These are phyloP conservation scores for Orchestia grillus DNA, from an alignment of 1,140 invertebrate species.

Conservation along the genomic window DNA sequence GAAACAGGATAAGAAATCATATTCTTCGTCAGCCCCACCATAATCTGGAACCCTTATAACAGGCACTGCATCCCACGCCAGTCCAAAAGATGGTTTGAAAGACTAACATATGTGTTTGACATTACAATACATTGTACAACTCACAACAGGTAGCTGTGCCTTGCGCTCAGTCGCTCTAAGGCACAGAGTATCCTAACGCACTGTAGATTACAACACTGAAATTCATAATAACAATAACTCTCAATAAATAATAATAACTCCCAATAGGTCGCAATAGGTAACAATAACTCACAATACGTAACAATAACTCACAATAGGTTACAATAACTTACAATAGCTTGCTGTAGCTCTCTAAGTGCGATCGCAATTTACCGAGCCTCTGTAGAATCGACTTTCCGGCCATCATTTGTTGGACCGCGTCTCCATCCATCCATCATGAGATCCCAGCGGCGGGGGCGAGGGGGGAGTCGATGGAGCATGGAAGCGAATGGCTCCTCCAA, in stretches of 20 bases:
- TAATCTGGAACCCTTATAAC: no score
- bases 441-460: background rate
- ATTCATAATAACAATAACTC: background rate
- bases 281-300: background rate
- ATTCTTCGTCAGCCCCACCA: no score
- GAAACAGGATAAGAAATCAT: no score
- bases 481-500: background rate
- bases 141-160: no score
- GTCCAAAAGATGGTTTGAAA: no score
- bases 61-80: no score
- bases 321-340: background rate
- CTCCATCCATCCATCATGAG: background rate
- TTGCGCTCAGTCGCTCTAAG: no score
- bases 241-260: background rate
- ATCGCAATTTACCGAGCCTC: background rate
- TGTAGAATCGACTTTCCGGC: background rate
- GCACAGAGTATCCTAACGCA: no score
- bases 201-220: no score
- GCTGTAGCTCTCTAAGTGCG: background rate
- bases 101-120: no score
- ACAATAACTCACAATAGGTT: background rate
- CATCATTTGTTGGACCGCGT: background rate
- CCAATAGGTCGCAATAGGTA: background rate
- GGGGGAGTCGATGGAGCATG: background rate
- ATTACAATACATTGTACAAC: no score